These are phyloP conservation scores for Passerina amoena DNA, from an alignment of 2,113 vertebrate genomes.

Conservation along the genomic window DNA sequence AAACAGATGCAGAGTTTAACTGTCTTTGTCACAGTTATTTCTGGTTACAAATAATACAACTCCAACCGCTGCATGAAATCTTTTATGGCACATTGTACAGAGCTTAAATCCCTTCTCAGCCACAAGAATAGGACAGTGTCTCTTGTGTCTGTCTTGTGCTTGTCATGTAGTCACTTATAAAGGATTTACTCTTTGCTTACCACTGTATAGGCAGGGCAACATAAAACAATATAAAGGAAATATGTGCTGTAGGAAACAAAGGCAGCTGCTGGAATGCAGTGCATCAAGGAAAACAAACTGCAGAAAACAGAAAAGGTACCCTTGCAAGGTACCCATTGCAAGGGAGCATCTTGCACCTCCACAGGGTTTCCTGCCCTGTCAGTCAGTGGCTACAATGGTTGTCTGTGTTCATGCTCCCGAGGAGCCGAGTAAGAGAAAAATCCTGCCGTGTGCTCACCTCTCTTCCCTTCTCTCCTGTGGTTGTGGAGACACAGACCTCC, in stretches of 20 bases:
- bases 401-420: accelerated
- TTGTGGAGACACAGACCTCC: neutral
- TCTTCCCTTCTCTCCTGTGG: neutral
- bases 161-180: neutral
- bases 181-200: neutral
- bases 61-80: neutral
- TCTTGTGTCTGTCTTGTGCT: neutral
- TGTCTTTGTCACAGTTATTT: neutral
- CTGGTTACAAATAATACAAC: neutral
- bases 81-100: neutral
- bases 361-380: neutral
- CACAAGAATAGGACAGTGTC: neutral
- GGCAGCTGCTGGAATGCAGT: neutral
- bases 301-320: neutral
- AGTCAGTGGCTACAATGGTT: neutral
- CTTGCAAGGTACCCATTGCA: neutral
- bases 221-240: neutral
- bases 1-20: neutral
- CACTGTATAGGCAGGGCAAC: neutral
- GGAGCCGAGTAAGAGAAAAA: neutral
- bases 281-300: neutral
- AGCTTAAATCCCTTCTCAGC: neutral
- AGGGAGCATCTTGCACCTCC: neutral
- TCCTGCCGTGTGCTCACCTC: neutral
- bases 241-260: neutral